phyloP scores from a whole-genome alignment of 2,888 invertebrate genomes.

The Patella pellucida region DNA sequence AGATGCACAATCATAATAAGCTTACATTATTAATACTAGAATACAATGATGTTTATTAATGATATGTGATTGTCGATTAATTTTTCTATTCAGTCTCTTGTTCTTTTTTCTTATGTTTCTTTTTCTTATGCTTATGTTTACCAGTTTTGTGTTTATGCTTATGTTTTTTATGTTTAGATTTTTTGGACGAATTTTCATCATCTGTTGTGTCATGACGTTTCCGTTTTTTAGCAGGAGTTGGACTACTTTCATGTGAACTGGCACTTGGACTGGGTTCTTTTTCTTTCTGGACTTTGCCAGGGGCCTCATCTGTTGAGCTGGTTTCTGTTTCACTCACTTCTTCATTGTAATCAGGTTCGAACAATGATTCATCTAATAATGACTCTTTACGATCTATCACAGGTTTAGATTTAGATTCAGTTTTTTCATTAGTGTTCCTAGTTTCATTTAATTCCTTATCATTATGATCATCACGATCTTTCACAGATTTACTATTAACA shows the following conservation, averaged over 20 bases:
- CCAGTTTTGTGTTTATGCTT: constrained; percentile 45
- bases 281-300: constrained; percentile 20
- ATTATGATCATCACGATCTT: background rate
- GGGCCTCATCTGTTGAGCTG: constrained; percentile 18
- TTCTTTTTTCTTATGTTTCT: constrained; percentile 47
- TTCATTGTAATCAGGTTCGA: constrained; percentile 65
- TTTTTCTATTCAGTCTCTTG: constrained; percentile 34
- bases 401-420: background rate
- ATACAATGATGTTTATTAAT: too few species aligned
- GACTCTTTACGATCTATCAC: constrained; percentile 57
- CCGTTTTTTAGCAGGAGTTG: constrained; percentile 34
- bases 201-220: constrained; percentile 27
- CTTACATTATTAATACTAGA: too few species aligned
- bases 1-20: too few species aligned
- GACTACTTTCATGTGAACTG: constrained; percentile 18
- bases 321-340: constrained; percentile 29
- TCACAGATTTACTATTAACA: constrained; percentile 16
- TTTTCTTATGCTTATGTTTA: constrained; percentile 52
- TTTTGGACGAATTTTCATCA: constrained; percentile 15
- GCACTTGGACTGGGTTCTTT: constrained; percentile 14
- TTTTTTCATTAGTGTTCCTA: background rate
- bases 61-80: too few species aligned
- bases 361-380: constrained; percentile 60
- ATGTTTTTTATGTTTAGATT: constrained; percentile 49
- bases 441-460: background rate